Evolutionary conservation across 2,888 invertebrate genomes (phyloP).

Genomic region (Tinea trinotella): DNA sequence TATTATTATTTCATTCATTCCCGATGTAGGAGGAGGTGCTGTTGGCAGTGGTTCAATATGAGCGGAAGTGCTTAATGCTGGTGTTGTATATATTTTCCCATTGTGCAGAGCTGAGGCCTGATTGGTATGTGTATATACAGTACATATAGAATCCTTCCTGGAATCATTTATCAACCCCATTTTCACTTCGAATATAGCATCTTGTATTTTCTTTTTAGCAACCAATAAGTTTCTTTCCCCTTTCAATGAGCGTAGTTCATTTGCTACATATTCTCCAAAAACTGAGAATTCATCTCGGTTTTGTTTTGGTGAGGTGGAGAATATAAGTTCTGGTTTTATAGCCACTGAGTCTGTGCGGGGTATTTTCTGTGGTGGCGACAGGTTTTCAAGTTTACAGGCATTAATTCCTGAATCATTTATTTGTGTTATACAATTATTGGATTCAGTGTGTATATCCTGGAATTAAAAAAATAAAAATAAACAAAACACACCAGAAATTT

Average conservation of each 20-base stretch:
- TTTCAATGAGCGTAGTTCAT: conserved; percentile 69
- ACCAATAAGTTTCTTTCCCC: conserved; percentile 69
- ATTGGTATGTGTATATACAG: conserved; percentile 38
- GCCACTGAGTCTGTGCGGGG: conserved; percentile 35
- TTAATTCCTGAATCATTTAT: conserved; percentile 21
- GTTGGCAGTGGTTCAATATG: conserved; percentile 48
- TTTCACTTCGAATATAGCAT: conserved; percentile 73
- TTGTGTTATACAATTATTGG: conserved; percentile 33
- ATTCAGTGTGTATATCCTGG: conserved; percentile 43
- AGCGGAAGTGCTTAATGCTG: conserved; percentile 40
- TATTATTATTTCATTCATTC: conserved; percentile 58
- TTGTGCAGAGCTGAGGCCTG: conserved; percentile 36
- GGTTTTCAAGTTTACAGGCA: conserved; percentile 39
- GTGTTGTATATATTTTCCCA: conserved; percentile 45
- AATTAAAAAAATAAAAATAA: conserved; percentile 27
- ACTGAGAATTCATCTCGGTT: conserved; percentile 69
- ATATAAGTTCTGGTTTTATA: conserved; percentile 36
- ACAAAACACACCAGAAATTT: background rate
- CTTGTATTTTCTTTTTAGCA: conserved; percentile 74
- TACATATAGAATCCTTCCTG: conserved; percentile 37
- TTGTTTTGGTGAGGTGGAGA: conserved; percentile 29
- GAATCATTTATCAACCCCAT: conserved; percentile 67
- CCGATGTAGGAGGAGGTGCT: conserved; percentile 44
- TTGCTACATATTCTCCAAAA: conserved; percentile 74
- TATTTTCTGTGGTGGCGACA: conserved; percentile 45